Conservation (phyloP, 2,113 vertebrate genomes). For the Oncorhynchus masou region DNA sequence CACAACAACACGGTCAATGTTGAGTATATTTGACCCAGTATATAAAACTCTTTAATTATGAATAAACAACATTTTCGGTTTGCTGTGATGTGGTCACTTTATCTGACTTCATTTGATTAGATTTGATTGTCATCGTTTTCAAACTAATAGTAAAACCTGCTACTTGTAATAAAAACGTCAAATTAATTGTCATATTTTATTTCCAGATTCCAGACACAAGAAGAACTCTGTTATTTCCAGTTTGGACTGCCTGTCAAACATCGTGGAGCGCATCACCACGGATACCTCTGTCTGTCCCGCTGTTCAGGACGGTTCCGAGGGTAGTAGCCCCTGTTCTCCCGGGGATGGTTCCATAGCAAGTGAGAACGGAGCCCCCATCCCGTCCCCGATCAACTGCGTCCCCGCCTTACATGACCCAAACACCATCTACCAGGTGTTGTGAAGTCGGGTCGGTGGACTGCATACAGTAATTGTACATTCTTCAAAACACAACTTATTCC, state of each 20-base stretch:
- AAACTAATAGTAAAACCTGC: neutral
- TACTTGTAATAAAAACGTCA: neutral
- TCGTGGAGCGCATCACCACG: constrained; percentile 96
- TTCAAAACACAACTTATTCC: constrained; percentile 14
- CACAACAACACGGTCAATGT: neutral
- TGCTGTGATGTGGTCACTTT: neutral
- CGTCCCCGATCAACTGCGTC: constrained; percentile 62
- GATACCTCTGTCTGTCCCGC: constrained; percentile 77
- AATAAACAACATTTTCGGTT: neutral
- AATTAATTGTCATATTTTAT: neutral
- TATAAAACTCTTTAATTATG: neutral
- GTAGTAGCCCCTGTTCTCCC: constrained; percentile 65
- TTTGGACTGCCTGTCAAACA: constrained; percentile 95
- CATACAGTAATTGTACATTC: neutral
- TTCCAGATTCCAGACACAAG: constrained; percentile 58
- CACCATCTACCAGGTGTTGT: constrained; percentile 91
- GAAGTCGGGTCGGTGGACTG: constrained; percentile 46
- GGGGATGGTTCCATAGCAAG: constrained; percentile 59
- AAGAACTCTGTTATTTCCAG: constrained; percentile 87
- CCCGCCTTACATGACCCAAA: constrained; percentile 77
- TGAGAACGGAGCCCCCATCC: constrained; percentile 65
- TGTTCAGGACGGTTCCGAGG: constrained; percentile 67
- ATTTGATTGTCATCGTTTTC: neutral
- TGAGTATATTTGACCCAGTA: neutral
- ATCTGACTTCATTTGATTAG: neutral